phyloP scores from a whole-genome alignment of 2,113 vertebrate genomes.

The Pseudorhombus dupliciocellatus region DNA sequence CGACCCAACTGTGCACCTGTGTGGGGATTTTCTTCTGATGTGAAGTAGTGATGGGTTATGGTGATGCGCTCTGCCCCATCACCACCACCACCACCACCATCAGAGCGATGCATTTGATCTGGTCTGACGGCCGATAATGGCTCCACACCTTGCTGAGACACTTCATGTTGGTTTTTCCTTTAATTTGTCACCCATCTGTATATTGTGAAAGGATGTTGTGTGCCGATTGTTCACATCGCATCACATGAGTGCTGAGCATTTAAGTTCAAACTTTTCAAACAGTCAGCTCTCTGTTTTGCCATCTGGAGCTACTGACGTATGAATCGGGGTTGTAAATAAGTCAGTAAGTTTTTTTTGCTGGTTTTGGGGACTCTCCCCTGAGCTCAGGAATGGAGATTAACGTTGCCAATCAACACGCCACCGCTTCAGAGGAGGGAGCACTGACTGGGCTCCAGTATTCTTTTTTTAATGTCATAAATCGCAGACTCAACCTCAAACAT shows the following conservation, averaged over 20 bases:
- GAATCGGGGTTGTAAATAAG: slow-evolving; percentile 18
- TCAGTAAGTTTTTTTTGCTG: slow-evolving; percentile 27
- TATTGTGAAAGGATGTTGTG: background rate
- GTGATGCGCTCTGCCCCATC: too few species aligned
- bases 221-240: slow-evolving; percentile 17
- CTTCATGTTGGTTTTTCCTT: background rate
- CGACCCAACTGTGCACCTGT: background rate
- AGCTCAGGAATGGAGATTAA: slow-evolving; percentile 3
- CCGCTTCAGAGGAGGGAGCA: background rate
- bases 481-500: background rate
- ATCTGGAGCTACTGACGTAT: slow-evolving; percentile 45
- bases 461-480: background rate
- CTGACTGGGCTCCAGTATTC: background rate
- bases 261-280: slow-evolving; percentile 46
- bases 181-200: background rate
- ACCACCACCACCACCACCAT: background rate
- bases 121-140: background rate
- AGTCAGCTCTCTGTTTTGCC: slow-evolving; percentile 57
- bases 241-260: slow-evolving; percentile 61
- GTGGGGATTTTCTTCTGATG: background rate
- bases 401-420: background rate
- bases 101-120: background rate
- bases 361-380: slow-evolving; percentile 1
- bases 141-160: background rate
- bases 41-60: too few species aligned